These are phyloP conservation scores for Umimayanthus chanpuru DNA, from an alignment of 92 coral and sea anemone genomes.

Conservation along the genomic window DNA sequence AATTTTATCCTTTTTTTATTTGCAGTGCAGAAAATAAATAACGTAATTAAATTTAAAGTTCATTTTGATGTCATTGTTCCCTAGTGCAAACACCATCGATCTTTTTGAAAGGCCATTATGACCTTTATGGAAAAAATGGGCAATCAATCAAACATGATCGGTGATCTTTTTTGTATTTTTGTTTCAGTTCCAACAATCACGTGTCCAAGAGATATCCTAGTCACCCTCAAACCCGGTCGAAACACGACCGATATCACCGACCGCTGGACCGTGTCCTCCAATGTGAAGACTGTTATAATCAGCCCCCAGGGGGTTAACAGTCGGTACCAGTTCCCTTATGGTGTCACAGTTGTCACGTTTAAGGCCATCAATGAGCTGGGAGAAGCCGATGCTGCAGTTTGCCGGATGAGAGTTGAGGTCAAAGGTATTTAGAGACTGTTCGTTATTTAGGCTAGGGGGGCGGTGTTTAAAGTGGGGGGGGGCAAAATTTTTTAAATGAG, in stretches of 20 bases:
- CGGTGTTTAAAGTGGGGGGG: no score
- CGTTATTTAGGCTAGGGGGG: no score
- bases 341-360: conserved; percentile 65
- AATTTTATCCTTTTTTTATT: no score
- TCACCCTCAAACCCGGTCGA: conserved; percentile 60
- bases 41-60: no score
- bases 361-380: conserved; percentile 68
- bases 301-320: conserved; percentile 61
- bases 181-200: conserved; percentile 60
- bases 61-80: no score
- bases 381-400: conserved; percentile 41
- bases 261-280: conserved; percentile 74
- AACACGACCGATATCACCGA: conserved; percentile 73
- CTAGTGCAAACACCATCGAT: no score
- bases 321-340: conserved; percentile 75
- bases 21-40: no score
- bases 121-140: no score
- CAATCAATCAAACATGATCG: no score
- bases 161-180: no score
- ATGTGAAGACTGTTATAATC: conserved; percentile 49
- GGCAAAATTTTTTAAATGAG: no score
- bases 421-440: conserved; percentile 55
- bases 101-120: no score
- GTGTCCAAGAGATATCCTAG: conserved; percentile 67
- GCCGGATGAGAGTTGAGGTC: conserved; percentile 61